Evolutionary conservation across 1,140 invertebrate genomes (phyloP), one percentile per base, ranked within the genome.

Genomic region (Dendrolimus kikuchii): DNA sequence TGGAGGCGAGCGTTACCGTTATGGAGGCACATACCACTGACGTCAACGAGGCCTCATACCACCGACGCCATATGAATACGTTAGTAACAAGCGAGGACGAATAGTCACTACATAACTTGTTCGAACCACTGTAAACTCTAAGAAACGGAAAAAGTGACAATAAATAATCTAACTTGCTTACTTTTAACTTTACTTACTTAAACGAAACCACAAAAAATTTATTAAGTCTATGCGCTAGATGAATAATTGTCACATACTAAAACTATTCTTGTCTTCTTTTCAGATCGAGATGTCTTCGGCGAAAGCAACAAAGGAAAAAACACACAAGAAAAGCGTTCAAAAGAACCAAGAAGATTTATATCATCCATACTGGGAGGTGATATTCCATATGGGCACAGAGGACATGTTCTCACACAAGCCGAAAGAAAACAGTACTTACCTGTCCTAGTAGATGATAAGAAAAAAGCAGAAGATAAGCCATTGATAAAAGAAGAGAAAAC

Each of bases 351-450:
- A 46, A 89, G 93, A 59, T 95, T 94, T 69, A 93, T 93, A 45
- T 94, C 93, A 4, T 94, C 93, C 6, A 93, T 94, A 56, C 85
- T 94, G 8, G 93, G 93, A 2, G 93, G 93, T 3, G 92, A 93
- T 67, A 89, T 93, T 37, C 93, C 93, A 5, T 94, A 94, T 65
- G 92, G 92, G 60, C 83, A 86, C 55, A 88, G 92, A 59, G 90
- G 91, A 45, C 92, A 93, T 68, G 91, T 95, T 2, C 79, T 94
- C 37, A 95, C 93, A 23, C 89, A 92, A 65, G 93, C 93, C 4
- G 93, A 95, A 81, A 89, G 93, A 54, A 95, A 95, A 81, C 93
- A 94, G 69, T 95, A 94, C 77, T 89, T 92, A 40, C 90, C 92
- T n/a, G 86, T 90, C 7, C 73, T 76, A 6, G 77, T 81, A 37